Percentiles rank a stretch among this genome's conserved stretches.
These are phyloP conservation scores for Drosophila paracracens DNA, from an alignment of 2,888 invertebrate species.

Conservation along the genomic window DNA sequence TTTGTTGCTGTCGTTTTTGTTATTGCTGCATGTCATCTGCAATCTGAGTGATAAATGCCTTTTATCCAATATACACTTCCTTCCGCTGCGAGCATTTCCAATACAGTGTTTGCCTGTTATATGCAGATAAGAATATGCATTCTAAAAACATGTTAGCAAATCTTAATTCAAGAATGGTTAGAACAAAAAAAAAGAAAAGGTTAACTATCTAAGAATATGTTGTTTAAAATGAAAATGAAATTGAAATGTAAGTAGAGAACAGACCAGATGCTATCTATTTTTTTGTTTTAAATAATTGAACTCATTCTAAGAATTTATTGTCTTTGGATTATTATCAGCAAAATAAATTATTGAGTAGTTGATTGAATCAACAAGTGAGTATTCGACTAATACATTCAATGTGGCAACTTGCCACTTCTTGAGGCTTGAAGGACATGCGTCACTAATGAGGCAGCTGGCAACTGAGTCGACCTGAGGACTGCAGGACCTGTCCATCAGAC, in stretches of 20 bases:
- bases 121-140: background rate
- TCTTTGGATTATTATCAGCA: background rate
- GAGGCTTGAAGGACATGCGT: conserved; percentile 1
- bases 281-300: background rate
- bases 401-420: background rate
- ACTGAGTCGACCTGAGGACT: background rate
- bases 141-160: background rate
- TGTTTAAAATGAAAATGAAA: background rate
- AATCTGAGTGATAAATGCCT: conserved; percentile 29
- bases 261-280: background rate
- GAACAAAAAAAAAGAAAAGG: background rate
- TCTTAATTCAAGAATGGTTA: background rate
- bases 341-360: background rate
- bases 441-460: conserved; percentile 20
- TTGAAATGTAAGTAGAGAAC: background rate
- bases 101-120: background rate
- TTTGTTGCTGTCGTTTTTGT: background rate
- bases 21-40: conserved; percentile 8
- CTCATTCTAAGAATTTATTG: background rate
- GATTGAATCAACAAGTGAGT: conserved; percentile 1
- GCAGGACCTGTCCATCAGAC: conserved; percentile 16
- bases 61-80: background rate
- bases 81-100: background rate
- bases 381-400: background rate
- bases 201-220: background rate